Conservation (phyloP, 2,113 vertebrate genomes). For the Coturnix japonica region DNA sequence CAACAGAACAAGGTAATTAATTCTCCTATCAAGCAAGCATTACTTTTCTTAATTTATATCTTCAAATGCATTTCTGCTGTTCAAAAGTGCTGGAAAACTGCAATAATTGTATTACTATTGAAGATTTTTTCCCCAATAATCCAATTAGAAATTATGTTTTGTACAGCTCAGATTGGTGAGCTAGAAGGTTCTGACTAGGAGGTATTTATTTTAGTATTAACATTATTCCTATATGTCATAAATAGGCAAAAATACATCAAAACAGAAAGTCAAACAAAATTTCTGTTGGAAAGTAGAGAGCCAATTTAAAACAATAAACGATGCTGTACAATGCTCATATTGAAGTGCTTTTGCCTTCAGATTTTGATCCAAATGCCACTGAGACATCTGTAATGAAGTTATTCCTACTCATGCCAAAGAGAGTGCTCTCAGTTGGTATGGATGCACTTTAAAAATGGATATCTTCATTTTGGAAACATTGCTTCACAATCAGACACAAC, state of each 20-base stretch:
- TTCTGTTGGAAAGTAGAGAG: neutral
- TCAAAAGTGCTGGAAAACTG: neutral
- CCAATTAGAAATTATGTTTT: neutral
- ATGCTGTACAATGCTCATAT: neutral
- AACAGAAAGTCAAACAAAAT: neutral
- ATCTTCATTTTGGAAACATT: neutral
- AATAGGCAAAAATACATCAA: neutral
- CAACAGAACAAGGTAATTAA: neutral
- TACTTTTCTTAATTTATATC: neutral
- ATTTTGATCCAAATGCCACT: neutral
- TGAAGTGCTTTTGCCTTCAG: neutral
- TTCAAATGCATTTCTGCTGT: neutral
- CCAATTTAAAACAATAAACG: neutral
- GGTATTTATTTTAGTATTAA: neutral
- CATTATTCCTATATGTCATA: neutral
- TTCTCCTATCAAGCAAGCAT: neutral
- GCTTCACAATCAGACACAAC: neutral
- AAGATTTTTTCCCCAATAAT: neutral
- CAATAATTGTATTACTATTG: neutral
- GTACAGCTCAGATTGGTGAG: neutral
- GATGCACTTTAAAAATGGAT: neutral
- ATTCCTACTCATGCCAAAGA: neutral
- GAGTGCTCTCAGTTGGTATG: rapidly evolving
- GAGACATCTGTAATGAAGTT: neutral
- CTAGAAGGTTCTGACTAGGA: neutral